These are phyloP conservation scores for Benthosema pterotum DNA, from an alignment of 2,797 vertebrate genomes.

Conservation along the genomic window DNA sequence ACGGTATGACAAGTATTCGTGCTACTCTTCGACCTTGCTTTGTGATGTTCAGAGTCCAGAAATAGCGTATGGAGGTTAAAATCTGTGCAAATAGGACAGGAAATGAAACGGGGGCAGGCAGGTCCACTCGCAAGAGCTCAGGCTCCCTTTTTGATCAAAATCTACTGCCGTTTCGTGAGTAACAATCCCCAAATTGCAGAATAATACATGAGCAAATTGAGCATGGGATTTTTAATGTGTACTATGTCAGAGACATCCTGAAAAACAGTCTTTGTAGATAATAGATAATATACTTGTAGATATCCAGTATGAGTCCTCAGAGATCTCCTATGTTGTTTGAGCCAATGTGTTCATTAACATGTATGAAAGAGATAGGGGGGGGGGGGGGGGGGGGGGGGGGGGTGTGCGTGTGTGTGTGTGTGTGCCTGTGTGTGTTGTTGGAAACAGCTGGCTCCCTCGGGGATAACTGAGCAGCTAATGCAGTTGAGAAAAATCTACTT, in stretches of 20 bases:
- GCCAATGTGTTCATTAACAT: constrained; percentile 20
- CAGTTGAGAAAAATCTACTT: constrained; percentile 44
- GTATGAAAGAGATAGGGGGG: constrained; percentile 9
- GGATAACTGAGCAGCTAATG: constrained; percentile 39
- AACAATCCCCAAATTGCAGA: not conserved
- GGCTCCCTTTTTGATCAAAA: too few species aligned
- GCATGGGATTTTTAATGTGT: not conserved
- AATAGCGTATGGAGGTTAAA: not conserved
- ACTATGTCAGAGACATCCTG: too few species aligned
- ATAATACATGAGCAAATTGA: not conserved
- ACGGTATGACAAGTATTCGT: not conserved
- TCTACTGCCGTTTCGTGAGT: too few species aligned
- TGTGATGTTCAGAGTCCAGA: not conserved
- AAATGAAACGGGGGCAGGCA: not conserved
- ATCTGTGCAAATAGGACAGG: not conserved
- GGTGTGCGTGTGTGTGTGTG: not conserved
- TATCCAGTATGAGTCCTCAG: constrained; percentile 1
- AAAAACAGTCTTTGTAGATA: too few species aligned
- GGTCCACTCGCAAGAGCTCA: not conserved
- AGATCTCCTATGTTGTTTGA: constrained; percentile 13
- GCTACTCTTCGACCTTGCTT: not conserved
- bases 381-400: constrained; percentile 11
- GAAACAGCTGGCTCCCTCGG: constrained; percentile 25
- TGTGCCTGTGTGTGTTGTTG: constrained; percentile 34
- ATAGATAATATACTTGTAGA: not conserved